Base-by-base conservation (phyloP, 2,888 invertebrate species). In the Rhagonycha lutea region DNA sequence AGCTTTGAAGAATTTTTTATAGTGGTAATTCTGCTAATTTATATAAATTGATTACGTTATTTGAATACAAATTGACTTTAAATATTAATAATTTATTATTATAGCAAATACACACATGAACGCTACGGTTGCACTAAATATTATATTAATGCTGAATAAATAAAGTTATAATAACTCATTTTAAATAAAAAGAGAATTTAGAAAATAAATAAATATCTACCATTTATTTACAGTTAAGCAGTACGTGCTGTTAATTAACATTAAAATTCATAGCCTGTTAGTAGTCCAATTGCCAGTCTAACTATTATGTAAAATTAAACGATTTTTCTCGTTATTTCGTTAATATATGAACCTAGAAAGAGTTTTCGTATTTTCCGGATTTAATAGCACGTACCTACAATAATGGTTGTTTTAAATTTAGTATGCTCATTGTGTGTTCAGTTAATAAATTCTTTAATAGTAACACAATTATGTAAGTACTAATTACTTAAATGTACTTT, bases 371-470 rank as follows among this genome's bases (percentile, higher is more conserved):
- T 29, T 72, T 72, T 61, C 67, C 14, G 67, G 67, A 26, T 28
- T 47, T 26, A 32, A 60, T 61, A 72, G 60, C 72, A 67, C 72
- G 72, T 72, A 61, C 68, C 26, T 24, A 24, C 63, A n/a, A 23
- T 23, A 24, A 28, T 61, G 23, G 67, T 68, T 29, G 68, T 72
- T 68, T 61, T 61, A 68, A 72, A 23, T 68, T 72, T 68, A 72
- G 68, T 72, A 68, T 72, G 72, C 72, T 68, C 72, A 24, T 65
- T 67, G 61, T 72, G 68, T 68, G 61, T 61, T 61, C n/a, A 29
- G 72, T 60, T 68, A 68, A 72, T 68, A 65, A 65, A 47, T 47
- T n/a, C n/a, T 47, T 47, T n/a, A 47, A 47, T 47, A 47, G n/a
- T 47, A 47, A n/a, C 47, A n/a, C 8, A 47, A 8, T 7, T 47